phyloP scores from a whole-genome alignment of 1,140 invertebrate genomes.

The Melipona quadrifasciata region DNA sequence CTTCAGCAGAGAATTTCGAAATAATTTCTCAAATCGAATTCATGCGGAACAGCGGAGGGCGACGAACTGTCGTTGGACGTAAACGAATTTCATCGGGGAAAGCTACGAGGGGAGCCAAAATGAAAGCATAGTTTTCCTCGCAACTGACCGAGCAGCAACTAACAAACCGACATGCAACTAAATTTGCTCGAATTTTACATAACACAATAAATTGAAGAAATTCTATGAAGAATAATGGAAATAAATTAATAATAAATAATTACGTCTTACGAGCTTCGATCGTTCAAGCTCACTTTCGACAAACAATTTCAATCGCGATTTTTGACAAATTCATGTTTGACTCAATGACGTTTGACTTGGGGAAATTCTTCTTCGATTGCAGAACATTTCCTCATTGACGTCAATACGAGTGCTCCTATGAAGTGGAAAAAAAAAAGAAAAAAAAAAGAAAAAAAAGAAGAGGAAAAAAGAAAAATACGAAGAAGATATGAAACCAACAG shows the following conservation, averaged over 20 bases:
- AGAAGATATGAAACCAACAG: not conserved
- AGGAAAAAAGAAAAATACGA: not conserved
- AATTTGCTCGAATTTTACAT: not conserved
- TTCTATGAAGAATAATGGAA: not conserved
- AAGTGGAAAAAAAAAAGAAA: not conserved
- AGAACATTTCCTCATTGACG: not conserved
- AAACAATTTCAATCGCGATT: not conserved
- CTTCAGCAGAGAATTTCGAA: not conserved
- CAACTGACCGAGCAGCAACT: not conserved
- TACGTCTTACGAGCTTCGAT: too few relatives aligned
- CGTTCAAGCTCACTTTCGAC: not conserved
- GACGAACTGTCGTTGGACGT: conserved; percentile 22
- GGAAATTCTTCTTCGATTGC: not conserved
- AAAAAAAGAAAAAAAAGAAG: not conserved
- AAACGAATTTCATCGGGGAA: conserved; percentile 23
- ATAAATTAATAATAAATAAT: too few relatives aligned
- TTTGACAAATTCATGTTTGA: not conserved
- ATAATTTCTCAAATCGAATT: conserved; percentile 20
- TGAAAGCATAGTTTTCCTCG: conserved; percentile 14
- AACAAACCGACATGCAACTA: not conserved
- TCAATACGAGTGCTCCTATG: not conserved
- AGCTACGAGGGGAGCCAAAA: conserved; percentile 3
- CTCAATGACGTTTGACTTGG: not conserved
- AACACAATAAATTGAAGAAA: not conserved
- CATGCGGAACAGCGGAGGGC: not conserved